Base-by-base conservation (phyloP, 1,140 invertebrate genomes). In the Pissodes strobi region DNA sequence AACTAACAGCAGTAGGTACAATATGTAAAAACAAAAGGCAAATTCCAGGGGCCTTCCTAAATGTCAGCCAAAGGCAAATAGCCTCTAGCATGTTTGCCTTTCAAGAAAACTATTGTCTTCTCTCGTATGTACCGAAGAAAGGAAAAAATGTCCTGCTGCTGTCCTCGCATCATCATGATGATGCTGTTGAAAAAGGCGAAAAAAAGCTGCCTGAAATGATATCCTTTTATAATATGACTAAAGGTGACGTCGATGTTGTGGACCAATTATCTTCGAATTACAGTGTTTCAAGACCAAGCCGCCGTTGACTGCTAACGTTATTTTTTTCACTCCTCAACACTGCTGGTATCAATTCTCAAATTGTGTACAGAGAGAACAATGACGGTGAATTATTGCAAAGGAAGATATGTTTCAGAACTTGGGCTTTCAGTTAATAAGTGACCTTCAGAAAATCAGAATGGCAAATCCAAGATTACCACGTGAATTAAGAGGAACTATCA, bases 1-100 rank as follows among this genome's bases (percentile, higher is more conserved):
- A 67, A 21, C 17, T 77, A 6, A 76, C 74, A 17, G 21, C 66
- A 18, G 53, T 75, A n/a, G 74, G 72, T 19, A 77, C 72, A 9
- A 49, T 74, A 21, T 70, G 64, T 61, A 71, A 70, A 62, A 73
- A 72, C 58, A 77, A 73, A 70, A 19, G 39, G 22, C 37, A 69
- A 49, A 60, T 66, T 46, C 23, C 12, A 12, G 30, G 2, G 23
- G 13, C 45, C n/a, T n/a, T n/a, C n/a, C n/a, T n/a, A n/a, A n/a
- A n/a, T n/a, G n/a, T n/a, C n/a, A n/a, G n/a, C n/a, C 9, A 51
- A 1, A 23, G 48, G 21, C 21, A 17, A 6, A 8, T 4, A 17
- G n/a, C 17, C 8, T 18, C 46, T 15, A 18, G 30, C 12, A 55
- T 64, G 19, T 69, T 67, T 63, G 64, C 23, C 12, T 71, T 64